phyloP scores from a whole-genome alignment of 2,797 vertebrate species.

The Peromyscus attwateri region DNA sequence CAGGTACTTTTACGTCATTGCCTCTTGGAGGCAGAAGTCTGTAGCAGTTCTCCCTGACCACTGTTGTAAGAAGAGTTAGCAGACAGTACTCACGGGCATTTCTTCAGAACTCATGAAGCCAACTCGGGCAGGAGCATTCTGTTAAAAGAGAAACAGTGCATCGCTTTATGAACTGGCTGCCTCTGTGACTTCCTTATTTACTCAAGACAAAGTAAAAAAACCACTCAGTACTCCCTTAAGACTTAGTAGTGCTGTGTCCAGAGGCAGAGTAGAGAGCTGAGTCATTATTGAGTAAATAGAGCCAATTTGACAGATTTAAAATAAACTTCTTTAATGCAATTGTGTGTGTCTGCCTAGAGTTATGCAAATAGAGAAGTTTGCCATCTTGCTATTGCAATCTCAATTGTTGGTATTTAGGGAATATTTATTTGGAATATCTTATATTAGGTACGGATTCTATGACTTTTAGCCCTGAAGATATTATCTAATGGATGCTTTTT shows the following conservation, averaged over 20 bases:
- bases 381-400: constrained; percentile 36
- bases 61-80: constrained; percentile 52
- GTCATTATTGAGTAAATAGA: constrained; percentile 28
- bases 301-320: constrained; percentile 44
- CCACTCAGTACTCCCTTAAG: background rate
- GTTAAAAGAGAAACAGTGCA: constrained; percentile 69
- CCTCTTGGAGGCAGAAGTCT: background rate
- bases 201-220: constrained; percentile 40
- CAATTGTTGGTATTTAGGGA: constrained; percentile 22
- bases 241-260: constrained; percentile 31
- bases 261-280: background rate
- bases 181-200: constrained; percentile 9
- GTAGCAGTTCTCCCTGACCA: background rate
- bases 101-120: constrained; percentile 85
- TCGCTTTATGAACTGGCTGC: constrained; percentile 10
- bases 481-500: constrained; percentile 51
- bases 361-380: constrained; percentile 19
- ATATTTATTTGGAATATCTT: constrained; percentile 24
- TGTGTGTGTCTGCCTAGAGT: constrained; percentile 33
- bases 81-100: constrained; percentile 77
- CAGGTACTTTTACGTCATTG: background rate
- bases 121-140: constrained; percentile 79
- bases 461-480: constrained; percentile 43
- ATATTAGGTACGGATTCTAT: background rate
- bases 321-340: background rate